These are phyloP conservation scores for Semaprochilodus insignis DNA, from an alignment of 2,797 vertebrate genomes.

Conservation along the genomic window DNA sequence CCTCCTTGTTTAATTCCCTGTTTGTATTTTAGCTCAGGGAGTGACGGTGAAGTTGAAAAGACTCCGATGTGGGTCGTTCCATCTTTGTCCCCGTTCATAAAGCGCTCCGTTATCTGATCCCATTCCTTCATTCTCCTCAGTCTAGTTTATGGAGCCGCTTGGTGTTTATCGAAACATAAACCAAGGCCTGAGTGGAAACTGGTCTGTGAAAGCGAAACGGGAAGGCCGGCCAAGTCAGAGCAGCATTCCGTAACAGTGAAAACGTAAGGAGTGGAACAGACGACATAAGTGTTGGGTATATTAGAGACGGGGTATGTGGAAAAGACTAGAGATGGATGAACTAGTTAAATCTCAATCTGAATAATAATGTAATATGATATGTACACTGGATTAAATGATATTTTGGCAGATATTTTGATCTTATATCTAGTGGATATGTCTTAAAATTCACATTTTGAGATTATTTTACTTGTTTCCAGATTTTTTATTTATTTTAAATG, in stretches of 20 bases:
- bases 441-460: too few relatives aligned
- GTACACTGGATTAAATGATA: too few relatives aligned
- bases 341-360: too few relatives aligned
- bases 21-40: not conserved
- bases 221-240: not conserved
- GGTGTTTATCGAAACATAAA: slow-evolving; percentile 4
- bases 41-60: slow-evolving; percentile 1
- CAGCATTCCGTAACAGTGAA: not conserved
- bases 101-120: slow-evolving; percentile 9
- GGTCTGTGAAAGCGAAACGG: not conserved
- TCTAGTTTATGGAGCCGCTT: slow-evolving; percentile 1
- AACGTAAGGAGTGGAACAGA: not conserved
- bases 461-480: too few relatives aligned
- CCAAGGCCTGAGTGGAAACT: slow-evolving; percentile 4
- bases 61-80: not conserved
- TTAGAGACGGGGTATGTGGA: not conserved
- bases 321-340: not conserved
- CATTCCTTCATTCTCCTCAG: not conserved
- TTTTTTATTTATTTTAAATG: too few relatives aligned
- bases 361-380: too few relatives aligned
- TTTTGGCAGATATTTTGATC: too few relatives aligned
- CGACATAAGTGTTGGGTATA: not conserved
- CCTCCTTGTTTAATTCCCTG: not conserved
- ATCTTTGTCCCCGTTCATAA: slow-evolving; percentile 1
- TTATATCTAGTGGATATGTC: too few relatives aligned